phyloP scores from a whole-genome alignment of 2,888 invertebrate species.

The Mythimna vitellina region DNA sequence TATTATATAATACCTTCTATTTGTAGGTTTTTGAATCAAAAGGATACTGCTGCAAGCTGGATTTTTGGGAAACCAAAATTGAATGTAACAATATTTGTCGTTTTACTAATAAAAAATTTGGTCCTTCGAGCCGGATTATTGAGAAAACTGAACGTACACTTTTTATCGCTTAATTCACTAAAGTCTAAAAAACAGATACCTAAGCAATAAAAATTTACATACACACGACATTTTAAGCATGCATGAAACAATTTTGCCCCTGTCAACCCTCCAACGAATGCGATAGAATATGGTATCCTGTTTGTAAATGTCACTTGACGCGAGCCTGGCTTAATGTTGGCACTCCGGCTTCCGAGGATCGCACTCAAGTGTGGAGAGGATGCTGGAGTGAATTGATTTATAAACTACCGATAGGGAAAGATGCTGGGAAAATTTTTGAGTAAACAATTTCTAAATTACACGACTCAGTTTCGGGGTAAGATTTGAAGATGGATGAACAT shows the following conservation, averaged over 20 bases:
- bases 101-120: background rate
- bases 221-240: conserved; percentile 32
- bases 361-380: conserved; percentile 22
- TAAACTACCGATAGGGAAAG: background rate
- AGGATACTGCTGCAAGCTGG: background rate
- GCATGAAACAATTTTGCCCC: conserved; percentile 51
- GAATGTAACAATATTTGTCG: no score
- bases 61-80: no score
- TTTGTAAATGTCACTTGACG: conserved; percentile 47
- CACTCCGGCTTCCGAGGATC: conserved; percentile 19
- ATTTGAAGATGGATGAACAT: background rate
- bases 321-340: conserved; percentile 31
- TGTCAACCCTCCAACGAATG: conserved; percentile 43
- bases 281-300: conserved; percentile 48
- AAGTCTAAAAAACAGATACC: conserved; percentile 5
- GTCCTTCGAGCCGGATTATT: background rate
- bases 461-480: background rate
- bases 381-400: conserved; percentile 19
- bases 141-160: no score
- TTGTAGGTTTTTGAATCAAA: background rate
- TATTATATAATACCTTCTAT: background rate
- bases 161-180: background rate
- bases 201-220: conserved; percentile 20
- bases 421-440: background rate
- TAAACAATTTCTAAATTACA: background rate